Evolutionary conservation across 2,797 vertebrate species (phyloP), one percentile per base, ranked within the genome.

Genomic region (Pogonophryne albipinna): DNA sequence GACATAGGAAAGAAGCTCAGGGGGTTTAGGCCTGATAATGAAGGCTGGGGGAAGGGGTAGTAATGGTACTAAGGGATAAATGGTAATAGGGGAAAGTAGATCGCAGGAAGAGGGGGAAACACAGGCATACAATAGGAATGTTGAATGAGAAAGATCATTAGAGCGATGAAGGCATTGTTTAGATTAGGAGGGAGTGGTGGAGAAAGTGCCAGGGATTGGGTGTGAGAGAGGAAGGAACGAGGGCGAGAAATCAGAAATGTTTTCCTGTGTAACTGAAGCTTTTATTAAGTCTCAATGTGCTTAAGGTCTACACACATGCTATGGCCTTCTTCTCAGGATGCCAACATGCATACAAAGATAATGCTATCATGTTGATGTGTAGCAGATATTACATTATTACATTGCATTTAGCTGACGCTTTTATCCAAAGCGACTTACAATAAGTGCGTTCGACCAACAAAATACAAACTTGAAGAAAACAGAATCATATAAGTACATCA

Each of bases 61-160:
- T 66, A 84, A 74, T 67, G 73, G 55, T 49, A 49, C 20, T 57
- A 51, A 46, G 46, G 73, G 73, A 77, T 71, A 67, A 80, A 81
- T 68, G 65, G 46, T 15, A 58, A 74, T 20, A 52, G 17, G 55
- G 59, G 57, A 46, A 51, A 64, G 68, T 34, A 76, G 78, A 78
- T 52, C 68, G 67, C 67, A 76, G 78, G 69, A 73, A 56, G 74
- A 73, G 59, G 41, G 75, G 23, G 13, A 69, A 38, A 72, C 56
- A 57, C 10, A 19, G 42, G 10, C 58, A 58, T 23, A 82, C 53
- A 80, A 77, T 31, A 41, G 66, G 31, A 27, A 44, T 19, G 69
- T 42, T 65, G 56, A 71, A 69, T 60, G 50, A 67, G n/a, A 31
- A 69, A 44, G 78, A 63, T 76, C 65, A 74, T 83, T 50, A 79